phyloP scores from a whole-genome alignment of 1,140 invertebrate genomes.

The Bilobella aurantiaca region DNA sequence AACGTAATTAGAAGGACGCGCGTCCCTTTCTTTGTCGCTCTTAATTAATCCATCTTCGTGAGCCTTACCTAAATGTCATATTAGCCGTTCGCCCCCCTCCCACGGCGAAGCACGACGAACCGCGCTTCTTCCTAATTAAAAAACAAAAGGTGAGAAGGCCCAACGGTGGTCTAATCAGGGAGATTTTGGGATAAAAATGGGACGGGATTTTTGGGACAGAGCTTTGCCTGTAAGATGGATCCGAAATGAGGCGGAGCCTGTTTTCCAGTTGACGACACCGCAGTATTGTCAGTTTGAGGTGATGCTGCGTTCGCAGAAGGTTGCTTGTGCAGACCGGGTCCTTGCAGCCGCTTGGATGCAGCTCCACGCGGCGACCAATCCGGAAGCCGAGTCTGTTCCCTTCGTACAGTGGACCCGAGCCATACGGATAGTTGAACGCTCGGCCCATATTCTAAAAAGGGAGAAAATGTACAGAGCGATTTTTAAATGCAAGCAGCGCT shows the following conservation, averaged over 20 bases:
- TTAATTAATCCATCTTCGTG: no score
- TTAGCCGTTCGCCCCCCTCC: constrained; percentile 15
- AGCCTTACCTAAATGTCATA: constrained; percentile 22
- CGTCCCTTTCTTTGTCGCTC: no score
- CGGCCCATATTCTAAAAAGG: constrained; percentile 27
- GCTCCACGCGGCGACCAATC: constrained; percentile 19
- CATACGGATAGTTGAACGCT: constrained; percentile 25
- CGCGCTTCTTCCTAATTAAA: constrained; percentile 12
- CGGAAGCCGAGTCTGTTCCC: constrained; percentile 19
- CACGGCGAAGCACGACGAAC: constrained; percentile 26
- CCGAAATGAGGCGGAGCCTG: constrained; percentile 22
- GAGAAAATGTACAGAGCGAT: background rate
- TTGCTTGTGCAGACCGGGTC: constrained; percentile 25
- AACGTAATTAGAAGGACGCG: no score
- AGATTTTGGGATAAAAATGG: constrained; percentile 1
- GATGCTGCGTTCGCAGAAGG: constrained; percentile 29
- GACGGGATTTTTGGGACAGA: background rate
- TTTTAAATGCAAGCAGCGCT: background rate
- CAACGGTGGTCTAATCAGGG: background rate
- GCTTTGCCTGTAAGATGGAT: constrained; percentile 18
- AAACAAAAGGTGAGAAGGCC: background rate
- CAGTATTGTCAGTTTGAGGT: constrained; percentile 24
- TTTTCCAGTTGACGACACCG: constrained; percentile 27
- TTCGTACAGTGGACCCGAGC: constrained; percentile 18
- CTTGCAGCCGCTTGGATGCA: constrained; percentile 16